Evolutionary conservation across 2,797 vertebrate genomes (phyloP).

Genomic region (Carduelis carduelis): DNA sequence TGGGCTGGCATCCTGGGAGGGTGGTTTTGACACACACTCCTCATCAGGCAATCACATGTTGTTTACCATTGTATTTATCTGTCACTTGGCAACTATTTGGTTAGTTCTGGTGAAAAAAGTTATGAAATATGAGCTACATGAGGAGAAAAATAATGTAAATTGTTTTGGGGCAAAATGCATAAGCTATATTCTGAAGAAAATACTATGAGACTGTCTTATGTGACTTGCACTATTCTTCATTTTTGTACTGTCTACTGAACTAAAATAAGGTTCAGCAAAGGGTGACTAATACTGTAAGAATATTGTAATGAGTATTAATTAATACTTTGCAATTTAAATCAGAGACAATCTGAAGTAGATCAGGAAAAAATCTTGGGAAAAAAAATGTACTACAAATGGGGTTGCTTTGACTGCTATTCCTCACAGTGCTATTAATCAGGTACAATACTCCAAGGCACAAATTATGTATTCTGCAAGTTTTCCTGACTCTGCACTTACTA

Average conservation of each 20-base stretch:
- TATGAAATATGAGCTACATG: background rate
- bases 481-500: slow-evolving; percentile 21
- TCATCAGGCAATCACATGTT: background rate
- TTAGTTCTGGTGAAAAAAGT: background rate
- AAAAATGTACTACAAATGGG: background rate
- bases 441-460: background rate
- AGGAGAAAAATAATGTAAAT: background rate
- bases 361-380: background rate
- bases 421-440: background rate
- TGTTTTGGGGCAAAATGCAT: background rate
- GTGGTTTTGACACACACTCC: rapidly evolving
- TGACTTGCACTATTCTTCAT: background rate
- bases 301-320: slow-evolving; percentile 23
- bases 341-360: background rate
- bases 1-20: background rate
- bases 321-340: slow-evolving; percentile 30
- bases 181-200: background rate
- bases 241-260: background rate
- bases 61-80: background rate
- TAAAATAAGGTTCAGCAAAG: slow-evolving; percentile 20
- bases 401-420: background rate
- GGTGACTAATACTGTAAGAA: slow-evolving; percentile 12
- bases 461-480: background rate
- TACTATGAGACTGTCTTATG: background rate
- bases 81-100: background rate